phyloP scores from a whole-genome alignment of 2,113 vertebrate species.

The Myodes glareolus region DNA sequence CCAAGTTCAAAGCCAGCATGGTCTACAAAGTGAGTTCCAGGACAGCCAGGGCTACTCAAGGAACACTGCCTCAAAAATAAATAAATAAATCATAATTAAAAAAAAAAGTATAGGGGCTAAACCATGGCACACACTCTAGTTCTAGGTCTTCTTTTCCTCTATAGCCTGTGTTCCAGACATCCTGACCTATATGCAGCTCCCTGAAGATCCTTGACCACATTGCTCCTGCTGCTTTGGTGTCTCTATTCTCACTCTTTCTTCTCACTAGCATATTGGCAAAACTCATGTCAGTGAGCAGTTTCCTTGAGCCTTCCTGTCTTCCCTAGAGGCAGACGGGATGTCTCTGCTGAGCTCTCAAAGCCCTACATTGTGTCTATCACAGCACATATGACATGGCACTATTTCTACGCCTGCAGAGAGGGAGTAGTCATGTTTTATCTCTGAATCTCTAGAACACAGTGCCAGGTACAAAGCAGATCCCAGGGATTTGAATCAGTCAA shows the following conservation, averaged over 20 bases:
- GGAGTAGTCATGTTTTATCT: background rate
- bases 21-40: background rate
- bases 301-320: background rate
- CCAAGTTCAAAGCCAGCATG: background rate
- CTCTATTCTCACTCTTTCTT: background rate
- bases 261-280: background rate
- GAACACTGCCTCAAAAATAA: background rate
- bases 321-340: background rate
- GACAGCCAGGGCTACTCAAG: background rate
- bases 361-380: background rate
- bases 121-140: background rate
- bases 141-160: background rate
- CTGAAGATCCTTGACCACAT: background rate
- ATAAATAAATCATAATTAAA: too few species aligned
- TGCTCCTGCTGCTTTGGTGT: background rate
- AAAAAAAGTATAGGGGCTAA: background rate
- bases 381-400: background rate
- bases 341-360: background rate
- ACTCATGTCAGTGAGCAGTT: background rate
- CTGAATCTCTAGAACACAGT: background rate
- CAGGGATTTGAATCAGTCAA: background rate
- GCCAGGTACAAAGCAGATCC: background rate
- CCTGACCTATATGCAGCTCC: background rate
- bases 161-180: background rate
- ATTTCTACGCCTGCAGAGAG: background rate